Conservation (phyloP, 2,888 invertebrate species). For the Andrena trimmerana region DNA sequence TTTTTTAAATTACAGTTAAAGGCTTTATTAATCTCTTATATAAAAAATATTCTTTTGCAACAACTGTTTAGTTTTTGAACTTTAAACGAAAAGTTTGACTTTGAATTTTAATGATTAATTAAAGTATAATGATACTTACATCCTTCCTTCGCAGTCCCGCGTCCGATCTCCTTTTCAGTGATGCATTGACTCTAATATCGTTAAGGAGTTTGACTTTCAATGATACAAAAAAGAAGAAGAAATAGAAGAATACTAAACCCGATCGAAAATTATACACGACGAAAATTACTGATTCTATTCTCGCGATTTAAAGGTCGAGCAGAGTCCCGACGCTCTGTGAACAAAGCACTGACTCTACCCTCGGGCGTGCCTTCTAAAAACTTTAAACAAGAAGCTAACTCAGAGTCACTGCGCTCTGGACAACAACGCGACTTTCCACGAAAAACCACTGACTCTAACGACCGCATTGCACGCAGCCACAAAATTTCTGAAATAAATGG, state of each 20-base stretch:
- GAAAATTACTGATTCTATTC: background rate
- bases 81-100: no score
- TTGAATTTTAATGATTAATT: background rate
- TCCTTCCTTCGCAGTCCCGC: background rate
- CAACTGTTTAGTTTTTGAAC: no score
- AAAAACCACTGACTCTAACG: background rate
- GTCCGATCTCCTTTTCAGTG: background rate
- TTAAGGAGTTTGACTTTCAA: no score
- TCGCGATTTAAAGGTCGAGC: background rate
- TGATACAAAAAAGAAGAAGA: background rate
- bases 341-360: background rate
- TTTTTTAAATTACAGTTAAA: no score
- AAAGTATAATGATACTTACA: background rate
- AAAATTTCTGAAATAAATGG: background rate
- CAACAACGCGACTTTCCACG: background rate
- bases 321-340: background rate
- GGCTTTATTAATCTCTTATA: no score
- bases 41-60: no score
- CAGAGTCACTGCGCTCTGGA: background rate
- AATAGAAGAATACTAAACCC: background rate
- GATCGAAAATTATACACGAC: background rate
- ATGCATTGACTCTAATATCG: background rate
- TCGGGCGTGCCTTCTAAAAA: background rate
- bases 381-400: background rate
- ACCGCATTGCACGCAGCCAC: background rate